phyloP scores from a whole-genome alignment of 1,140 invertebrate genomes.

The Potamilus streckersoni region DNA sequence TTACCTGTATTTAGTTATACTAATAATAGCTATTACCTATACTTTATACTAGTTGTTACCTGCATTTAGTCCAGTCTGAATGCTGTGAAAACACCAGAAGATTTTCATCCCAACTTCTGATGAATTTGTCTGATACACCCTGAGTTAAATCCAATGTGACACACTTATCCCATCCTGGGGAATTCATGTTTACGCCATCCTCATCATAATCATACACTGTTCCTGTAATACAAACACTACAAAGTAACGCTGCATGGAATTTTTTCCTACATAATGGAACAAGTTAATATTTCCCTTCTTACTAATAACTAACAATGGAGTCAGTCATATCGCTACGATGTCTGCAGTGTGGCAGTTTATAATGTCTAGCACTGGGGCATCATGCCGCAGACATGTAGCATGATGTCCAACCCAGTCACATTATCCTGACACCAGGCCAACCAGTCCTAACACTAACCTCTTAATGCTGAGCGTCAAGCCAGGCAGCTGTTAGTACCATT shows the following conservation, averaged over 20 bases:
- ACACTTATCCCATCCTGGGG: conserved; percentile 78
- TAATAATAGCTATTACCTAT: neutral
- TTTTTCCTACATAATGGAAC: neutral
- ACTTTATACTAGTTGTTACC: neutral
- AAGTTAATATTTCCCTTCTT: neutral
- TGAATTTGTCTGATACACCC: neutral
- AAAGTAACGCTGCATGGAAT: no score
- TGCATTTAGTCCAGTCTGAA: conserved; percentile 7
- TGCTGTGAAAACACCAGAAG: neutral
- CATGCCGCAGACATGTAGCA: no score
- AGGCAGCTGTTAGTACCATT: no score
- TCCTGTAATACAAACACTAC: conserved; percentile 53
- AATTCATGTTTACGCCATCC: conserved; percentile 74
- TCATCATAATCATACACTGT: conserved; percentile 83
- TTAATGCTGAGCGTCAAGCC: no score
- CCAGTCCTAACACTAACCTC: no score
- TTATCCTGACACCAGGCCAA: no score
- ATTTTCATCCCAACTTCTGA: neutral
- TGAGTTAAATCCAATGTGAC: conserved; percentile 65
- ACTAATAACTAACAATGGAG: neutral
- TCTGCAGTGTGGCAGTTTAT: no score
- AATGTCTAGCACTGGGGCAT: no score
- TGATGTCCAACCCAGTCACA: no score
- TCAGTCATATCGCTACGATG: no score
- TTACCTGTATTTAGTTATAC: no score